Evolutionary conservation across 1,140 invertebrate genomes (phyloP), one percentile per base, ranked within the genome.

Genomic region (Rhizoglyphus robini): DNA sequence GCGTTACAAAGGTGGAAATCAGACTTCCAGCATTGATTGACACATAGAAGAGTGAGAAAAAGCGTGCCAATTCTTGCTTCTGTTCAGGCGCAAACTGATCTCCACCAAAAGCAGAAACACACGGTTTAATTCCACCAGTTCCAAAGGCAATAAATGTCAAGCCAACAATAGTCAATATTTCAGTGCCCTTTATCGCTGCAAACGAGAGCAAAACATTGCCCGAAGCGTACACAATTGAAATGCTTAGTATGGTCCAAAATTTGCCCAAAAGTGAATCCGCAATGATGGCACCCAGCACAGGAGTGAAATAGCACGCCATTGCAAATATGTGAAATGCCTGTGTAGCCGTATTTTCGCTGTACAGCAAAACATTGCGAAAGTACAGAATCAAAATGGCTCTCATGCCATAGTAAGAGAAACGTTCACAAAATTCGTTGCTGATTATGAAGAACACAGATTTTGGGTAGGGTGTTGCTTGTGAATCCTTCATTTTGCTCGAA

Each of bases 121-220:
- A 97, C 0, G 96, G 93, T 74, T 99, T 99, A 71, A 99, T 98
- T 2, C 95, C 91, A 11, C 93, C 96, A 0, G 90, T 92, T 0
- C 92, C 91, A 18, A 93, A 63, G 2, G 90, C 90, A 69, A 96
- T 90, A 18, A 94, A 76, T 0, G 71, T 62, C 11, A 78, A 68
- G 0, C 90, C 90, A n/a, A 88, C 23, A 48, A 67, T 57, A n/a
- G 15, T 11, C n/a, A 62, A 18, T 15, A n/a, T 61, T 27, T 18
- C 30, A 5, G 27, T 25, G 3, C 27, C 58, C 38, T 5, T 18
- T 13, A 65, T 48, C 0, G 65, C 48, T 11, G 65, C 27, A 47
- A 11, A 38, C n/a, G 93, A 81, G 64, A 97, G 78, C 0, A 94
- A 72, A 3, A 90, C 73, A 75, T 87, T 90, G 30, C 94, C 95